Percentiles rank a stretch among this genome's conserved stretches.
Conservation (phyloP, 2,797 vertebrate species). For the Pseudomugil gertrudae region DNA sequence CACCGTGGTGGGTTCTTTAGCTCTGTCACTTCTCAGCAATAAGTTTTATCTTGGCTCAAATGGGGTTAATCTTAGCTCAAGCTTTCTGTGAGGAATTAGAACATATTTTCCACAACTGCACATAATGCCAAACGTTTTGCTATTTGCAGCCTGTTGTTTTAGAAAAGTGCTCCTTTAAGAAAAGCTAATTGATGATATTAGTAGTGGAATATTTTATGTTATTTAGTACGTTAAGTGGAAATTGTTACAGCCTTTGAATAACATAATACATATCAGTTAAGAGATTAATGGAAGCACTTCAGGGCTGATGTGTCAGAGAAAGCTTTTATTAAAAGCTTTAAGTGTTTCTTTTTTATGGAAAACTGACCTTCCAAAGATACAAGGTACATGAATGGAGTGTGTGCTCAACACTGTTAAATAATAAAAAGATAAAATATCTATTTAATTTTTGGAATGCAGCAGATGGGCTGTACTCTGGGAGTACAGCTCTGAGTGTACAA, state of each 20-base stretch:
- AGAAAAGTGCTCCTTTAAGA: conserved; percentile 13
- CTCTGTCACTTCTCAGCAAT: too few species aligned
- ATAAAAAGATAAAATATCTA: not conserved
- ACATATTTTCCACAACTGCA: too few species aligned
- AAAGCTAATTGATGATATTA: not conserved
- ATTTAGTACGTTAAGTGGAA: conserved; percentile 24
- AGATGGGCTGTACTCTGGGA: too few species aligned
- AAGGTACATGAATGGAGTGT: conserved; percentile 3
- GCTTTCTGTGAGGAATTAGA: too few species aligned
- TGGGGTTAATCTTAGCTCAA: too few species aligned
- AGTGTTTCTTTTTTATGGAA: conserved; percentile 36
- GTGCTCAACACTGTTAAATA: conserved; percentile 9
- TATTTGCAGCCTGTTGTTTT: conserved; percentile 17
- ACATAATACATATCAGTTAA: conserved; percentile 30
- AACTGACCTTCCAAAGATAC: conserved; percentile 14
- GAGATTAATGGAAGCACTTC: conserved; percentile 41
- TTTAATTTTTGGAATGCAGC: not conserved
- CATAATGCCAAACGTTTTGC: not conserved
- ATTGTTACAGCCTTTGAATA: conserved; percentile 22
- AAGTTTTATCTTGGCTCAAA: too few species aligned
- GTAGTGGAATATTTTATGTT: conserved; percentile 18
- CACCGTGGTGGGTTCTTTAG: too few species aligned
- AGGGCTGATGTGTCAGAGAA: conserved; percentile 31
- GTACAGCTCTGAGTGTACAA: too few species aligned
- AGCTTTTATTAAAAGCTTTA: conserved; percentile 40